Evolutionary conservation across 1,140 invertebrate genomes (phyloP).

Genomic region (Cyrtorhinus lividipennis): DNA sequence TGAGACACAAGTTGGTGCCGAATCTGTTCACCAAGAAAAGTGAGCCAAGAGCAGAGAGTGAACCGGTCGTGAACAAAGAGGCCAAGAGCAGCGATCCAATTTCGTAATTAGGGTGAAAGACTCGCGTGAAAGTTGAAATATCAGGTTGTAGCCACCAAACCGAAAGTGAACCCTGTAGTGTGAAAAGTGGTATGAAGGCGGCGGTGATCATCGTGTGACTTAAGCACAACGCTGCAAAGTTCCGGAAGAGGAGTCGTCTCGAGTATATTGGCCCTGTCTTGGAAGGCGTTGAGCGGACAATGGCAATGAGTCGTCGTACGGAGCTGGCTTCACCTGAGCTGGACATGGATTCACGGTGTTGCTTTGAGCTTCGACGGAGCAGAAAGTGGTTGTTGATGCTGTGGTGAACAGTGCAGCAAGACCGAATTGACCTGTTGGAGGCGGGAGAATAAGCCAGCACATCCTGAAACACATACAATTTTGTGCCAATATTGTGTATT

Average conservation of each 20-base stretch:
- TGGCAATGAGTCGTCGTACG: conserved; percentile 45
- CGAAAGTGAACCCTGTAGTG: conserved; percentile 34
- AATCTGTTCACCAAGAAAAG: conserved; percentile 37
- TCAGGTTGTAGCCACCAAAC: conserved; percentile 27
- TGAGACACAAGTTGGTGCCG: conserved; percentile 37
- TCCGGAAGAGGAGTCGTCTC: conserved; percentile 31
- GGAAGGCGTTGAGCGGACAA: conserved; percentile 31
- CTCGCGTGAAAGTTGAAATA: conserved; percentile 18
- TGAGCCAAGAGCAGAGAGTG: conserved; percentile 37
- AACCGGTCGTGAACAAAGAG: conserved; percentile 36
- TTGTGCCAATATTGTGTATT: too few relatives aligned
- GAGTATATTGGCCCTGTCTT: conserved; percentile 31
- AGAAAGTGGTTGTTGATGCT: conserved; percentile 28
- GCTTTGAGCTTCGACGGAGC: conserved; percentile 28
- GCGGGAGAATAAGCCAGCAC: conserved; percentile 44
- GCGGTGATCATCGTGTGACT: conserved; percentile 43
- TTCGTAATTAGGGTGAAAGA: conserved; percentile 26
- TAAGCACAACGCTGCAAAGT: conserved; percentile 40
- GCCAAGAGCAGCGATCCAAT: conserved; percentile 40
- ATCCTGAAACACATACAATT: conserved; percentile 29
- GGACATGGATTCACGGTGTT: conserved; percentile 43
- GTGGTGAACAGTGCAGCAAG: conserved; percentile 32
- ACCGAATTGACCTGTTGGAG: conserved; percentile 36
- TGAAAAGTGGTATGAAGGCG: conserved; percentile 44
- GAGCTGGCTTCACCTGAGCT: conserved; percentile 52